Conservation (phyloP, 2,888 invertebrate genomes). For the Scelioninae gen. 2 region DNA sequence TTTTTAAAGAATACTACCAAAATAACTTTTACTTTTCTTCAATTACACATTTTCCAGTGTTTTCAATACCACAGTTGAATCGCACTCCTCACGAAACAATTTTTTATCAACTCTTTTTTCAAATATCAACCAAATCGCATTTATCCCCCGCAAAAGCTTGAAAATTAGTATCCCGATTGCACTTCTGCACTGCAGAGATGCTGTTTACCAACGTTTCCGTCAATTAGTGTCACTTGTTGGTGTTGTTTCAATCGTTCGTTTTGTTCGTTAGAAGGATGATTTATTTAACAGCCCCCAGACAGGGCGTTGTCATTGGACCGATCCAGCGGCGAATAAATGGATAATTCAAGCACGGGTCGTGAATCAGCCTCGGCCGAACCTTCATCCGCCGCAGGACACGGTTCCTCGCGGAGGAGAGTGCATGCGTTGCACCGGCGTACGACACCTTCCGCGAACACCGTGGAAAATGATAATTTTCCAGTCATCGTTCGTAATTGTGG, state of each 20-base stretch:
- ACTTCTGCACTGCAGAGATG: too few species aligned
- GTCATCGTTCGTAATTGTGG: slow-evolving; percentile 9
- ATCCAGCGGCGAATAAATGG: slow-evolving; percentile 54
- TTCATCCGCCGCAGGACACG: slow-evolving; percentile 42
- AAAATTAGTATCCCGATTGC: too few species aligned
- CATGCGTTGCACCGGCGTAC: slow-evolving; percentile 14
- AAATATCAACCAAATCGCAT: too few species aligned
- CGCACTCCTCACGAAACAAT: too few species aligned
- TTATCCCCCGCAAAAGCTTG: too few species aligned
- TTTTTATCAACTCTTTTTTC: too few species aligned
- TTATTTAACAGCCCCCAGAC: slow-evolving; percentile 38
- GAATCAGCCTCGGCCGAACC: slow-evolving; percentile 47
- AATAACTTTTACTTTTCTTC: too few species aligned
- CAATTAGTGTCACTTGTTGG: slow-evolving; percentile 25
- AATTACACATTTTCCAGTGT: too few species aligned
- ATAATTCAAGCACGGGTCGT: slow-evolving; percentile 49
- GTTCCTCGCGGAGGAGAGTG: slow-evolving; percentile 26
- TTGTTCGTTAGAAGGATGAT: slow-evolving; percentile 39
- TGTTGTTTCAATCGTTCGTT: slow-evolving; percentile 13
- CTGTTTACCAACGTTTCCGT: slow-evolving; percentile 21
- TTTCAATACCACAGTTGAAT: too few species aligned
- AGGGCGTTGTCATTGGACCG: slow-evolving; percentile 39
- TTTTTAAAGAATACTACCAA: too few species aligned
- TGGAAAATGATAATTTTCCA: too few species aligned
- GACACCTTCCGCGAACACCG: slow-evolving; percentile 25